These are phyloP conservation scores for Pithys albifrons DNA, from an alignment of 2,113 vertebrate species.

Conservation along the genomic window DNA sequence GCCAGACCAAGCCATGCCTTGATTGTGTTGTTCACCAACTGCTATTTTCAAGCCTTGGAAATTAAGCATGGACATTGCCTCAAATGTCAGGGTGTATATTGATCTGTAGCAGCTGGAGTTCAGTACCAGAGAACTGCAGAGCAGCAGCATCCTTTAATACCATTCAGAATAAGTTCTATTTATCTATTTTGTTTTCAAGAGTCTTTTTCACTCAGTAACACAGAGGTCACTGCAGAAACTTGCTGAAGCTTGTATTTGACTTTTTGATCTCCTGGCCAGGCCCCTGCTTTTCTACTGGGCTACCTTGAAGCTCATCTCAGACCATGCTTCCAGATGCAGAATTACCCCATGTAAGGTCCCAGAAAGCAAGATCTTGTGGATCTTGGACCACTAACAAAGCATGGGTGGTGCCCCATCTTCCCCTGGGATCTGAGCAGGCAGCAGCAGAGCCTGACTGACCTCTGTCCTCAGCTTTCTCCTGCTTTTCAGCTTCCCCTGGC, in stretches of 20 bases:
- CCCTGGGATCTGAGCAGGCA: neutral
- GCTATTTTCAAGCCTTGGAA: neutral
- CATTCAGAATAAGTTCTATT: neutral
- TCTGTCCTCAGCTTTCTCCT: rapidly evolving
- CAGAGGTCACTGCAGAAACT: neutral
- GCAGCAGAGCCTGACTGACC: neutral
- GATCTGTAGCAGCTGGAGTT: neutral
- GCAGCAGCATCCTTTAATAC: rapidly evolving
- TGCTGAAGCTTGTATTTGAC: neutral
- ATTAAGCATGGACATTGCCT: neutral
- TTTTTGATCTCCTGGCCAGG: neutral
- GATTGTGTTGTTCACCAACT: rapidly evolving
- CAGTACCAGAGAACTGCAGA: neutral
- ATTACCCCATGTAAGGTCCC: neutral
- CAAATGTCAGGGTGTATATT: neutral
- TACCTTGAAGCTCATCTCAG: neutral
- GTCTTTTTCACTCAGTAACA: neutral
- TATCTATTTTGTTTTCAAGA: neutral
- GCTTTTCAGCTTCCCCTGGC: neutral
- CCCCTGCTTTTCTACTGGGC: neutral
- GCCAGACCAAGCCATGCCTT: neutral
- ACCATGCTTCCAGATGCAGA: neutral
- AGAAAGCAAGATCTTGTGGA: neutral
- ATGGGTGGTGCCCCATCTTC: neutral
- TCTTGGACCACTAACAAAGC: neutral